Conservation (phyloP, 2,888 invertebrate species). For the Agapetus fuscipes region DNA sequence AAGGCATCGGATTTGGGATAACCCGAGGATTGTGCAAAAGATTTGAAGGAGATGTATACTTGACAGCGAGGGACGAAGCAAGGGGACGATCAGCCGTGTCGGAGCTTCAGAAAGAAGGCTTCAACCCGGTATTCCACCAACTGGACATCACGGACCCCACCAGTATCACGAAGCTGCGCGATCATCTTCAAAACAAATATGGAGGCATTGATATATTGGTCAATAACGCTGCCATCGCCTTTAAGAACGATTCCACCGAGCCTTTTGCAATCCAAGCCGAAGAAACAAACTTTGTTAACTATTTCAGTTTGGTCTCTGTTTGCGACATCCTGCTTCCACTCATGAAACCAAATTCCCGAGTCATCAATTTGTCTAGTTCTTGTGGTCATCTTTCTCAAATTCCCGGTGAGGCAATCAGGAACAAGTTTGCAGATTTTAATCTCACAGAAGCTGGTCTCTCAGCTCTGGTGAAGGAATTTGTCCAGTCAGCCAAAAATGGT, state of each 20-base stretch:
- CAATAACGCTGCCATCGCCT: slow-evolving; percentile 71
- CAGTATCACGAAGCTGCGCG: slow-evolving; percentile 49
- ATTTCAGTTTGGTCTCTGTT: slow-evolving; percentile 51
- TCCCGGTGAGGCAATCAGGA: slow-evolving; percentile 45
- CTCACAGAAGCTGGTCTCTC: slow-evolving; percentile 52
- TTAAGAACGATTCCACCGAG: slow-evolving; percentile 48
- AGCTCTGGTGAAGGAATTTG: slow-evolving; percentile 55
- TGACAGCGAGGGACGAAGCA: slow-evolving; percentile 53
- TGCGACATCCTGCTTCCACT: slow-evolving; percentile 65
- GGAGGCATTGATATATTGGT: slow-evolving; percentile 62
- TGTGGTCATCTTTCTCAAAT: slow-evolving; percentile 54
- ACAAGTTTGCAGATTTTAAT: slow-evolving; percentile 43
- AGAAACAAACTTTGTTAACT: slow-evolving; percentile 60
- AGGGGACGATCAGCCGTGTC: slow-evolving; percentile 51
- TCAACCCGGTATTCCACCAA: slow-evolving; percentile 51
- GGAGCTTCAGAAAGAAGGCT: slow-evolving; percentile 44
- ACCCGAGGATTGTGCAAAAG: slow-evolving; percentile 56
- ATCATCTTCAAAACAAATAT: slow-evolving; percentile 48
- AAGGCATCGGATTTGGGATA: slow-evolving; percentile 59
- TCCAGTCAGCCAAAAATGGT: slow-evolving; percentile 46
- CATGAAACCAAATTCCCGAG: slow-evolving; percentile 56
- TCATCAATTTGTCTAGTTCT: slow-evolving; percentile 67
- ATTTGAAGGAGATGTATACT: slow-evolving; percentile 58
- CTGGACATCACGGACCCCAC: slow-evolving; percentile 54
- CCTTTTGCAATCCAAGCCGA: slow-evolving; percentile 60